These are phyloP conservation scores for Probosciger aterrimus DNA, from an alignment of 2,113 vertebrate species.

Conservation along the genomic window DNA sequence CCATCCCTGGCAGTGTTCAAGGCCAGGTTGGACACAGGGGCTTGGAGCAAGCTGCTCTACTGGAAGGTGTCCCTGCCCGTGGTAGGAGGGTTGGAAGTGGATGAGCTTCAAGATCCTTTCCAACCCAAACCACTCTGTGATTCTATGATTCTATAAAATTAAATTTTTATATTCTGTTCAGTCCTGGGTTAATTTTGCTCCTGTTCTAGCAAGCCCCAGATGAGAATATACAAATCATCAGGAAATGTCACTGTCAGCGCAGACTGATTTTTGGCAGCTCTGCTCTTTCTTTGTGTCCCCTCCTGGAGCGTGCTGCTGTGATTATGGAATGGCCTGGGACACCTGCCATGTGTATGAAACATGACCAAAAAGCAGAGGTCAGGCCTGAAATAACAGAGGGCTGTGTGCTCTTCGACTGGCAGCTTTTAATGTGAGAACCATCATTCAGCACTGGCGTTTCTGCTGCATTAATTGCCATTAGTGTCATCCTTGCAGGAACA, in stretches of 20 bases:
- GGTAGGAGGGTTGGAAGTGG: not conserved
- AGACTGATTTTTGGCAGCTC: not conserved
- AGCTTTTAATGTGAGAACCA: conserved; percentile 31
- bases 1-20: not conserved
- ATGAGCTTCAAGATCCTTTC: not conserved
- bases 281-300: not conserved
- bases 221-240: not conserved
- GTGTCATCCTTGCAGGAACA: not conserved
- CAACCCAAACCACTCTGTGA: not conserved
- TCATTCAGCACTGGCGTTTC: not conserved
- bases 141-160: not conserved
- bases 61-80: not conserved
- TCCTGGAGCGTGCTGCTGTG: accelerated
- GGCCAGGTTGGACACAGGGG: not conserved
- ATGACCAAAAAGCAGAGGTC: not conserved
- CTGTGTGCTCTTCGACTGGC: not conserved
- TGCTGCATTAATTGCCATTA: conserved; percentile 49
- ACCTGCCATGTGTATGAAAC: accelerated
- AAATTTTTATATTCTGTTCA: not conserved
- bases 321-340: not conserved
- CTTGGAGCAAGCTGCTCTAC: not conserved
- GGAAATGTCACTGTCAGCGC: not conserved
- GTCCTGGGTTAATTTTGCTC: not conserved
- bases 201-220: not conserved
- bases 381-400: conserved; percentile 29